phyloP scores from a whole-genome alignment of 1,140 invertebrate genomes.

The Drosophila grimshawi region DNA sequence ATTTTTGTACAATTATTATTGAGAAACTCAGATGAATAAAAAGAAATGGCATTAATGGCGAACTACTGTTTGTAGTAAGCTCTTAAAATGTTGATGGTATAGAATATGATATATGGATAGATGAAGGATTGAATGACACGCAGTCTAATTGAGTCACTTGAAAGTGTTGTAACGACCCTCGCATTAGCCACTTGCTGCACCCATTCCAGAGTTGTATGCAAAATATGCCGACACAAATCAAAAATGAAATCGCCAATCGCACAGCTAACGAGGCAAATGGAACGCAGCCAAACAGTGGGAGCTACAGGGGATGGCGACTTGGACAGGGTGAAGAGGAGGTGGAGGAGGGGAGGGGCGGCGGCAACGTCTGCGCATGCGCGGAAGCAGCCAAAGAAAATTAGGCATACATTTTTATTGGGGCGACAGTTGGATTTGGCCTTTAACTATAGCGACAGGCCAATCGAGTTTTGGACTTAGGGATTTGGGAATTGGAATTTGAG shows the following conservation, averaged over 20 bases:
- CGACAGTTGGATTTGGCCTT: slow-evolving; percentile 53
- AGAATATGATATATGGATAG: too few species aligned
- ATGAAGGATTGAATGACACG: too few species aligned
- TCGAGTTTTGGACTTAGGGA: slow-evolving; percentile 15
- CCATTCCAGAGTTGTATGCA: slow-evolving; percentile 62
- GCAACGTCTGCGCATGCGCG: slow-evolving; percentile 67
- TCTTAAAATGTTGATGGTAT: too few species aligned
- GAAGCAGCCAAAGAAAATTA: slow-evolving; percentile 63
- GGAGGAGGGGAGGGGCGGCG: not conserved
- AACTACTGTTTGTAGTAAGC: too few species aligned
- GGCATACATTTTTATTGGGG: slow-evolving; percentile 73
- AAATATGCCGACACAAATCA: slow-evolving; percentile 80
- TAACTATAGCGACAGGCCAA: slow-evolving; percentile 50
- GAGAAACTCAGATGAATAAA: too few species aligned
- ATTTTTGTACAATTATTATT: too few species aligned
- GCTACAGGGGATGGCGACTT: not conserved
- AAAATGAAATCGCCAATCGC: slow-evolving; percentile 71
- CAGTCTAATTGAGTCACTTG: not conserved
- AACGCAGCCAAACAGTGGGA: slow-evolving; percentile 9
- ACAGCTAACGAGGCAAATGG: slow-evolving; percentile 51
- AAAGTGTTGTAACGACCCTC: slow-evolving; percentile 18
- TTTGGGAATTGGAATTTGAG: slow-evolving; percentile 19
- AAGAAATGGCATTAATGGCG: too few species aligned
- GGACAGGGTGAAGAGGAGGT: slow-evolving; percentile 1
- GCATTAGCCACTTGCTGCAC: slow-evolving; percentile 53